A percentile compares a stretch with the other conserved stretches of the same genome.
Conservation (phyloP, 2,113 vertebrate genomes). For the Aythya baeri region DNA sequence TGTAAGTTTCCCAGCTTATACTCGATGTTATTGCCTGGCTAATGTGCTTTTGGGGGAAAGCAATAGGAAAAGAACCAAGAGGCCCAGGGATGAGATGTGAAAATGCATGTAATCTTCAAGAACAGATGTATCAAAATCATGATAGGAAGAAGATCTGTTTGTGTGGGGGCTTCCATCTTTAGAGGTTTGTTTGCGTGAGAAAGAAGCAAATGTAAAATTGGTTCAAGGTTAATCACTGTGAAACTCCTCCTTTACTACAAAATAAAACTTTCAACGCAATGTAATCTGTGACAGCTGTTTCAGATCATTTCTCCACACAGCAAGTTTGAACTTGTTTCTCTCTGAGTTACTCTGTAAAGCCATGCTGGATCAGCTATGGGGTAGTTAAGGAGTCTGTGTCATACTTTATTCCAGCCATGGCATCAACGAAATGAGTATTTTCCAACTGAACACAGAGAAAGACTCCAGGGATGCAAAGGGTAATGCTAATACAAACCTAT, state of each 20-base stretch:
- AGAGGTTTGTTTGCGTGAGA: neutral
- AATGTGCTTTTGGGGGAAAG: neutral
- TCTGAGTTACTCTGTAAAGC: neutral
- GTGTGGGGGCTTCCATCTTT: neutral
- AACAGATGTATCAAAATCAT: neutral
- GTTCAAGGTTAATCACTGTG: neutral
- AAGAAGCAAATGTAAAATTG: neutral
- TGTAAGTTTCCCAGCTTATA: conserved; percentile 73
- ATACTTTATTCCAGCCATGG: neutral
- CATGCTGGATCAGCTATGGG: neutral
- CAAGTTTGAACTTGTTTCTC: neutral
- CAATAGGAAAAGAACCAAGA: neutral
- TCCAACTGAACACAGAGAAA: neutral
- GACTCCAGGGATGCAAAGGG: neutral
- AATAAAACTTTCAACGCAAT: neutral
- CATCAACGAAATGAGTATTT: neutral
- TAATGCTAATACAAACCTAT: neutral
- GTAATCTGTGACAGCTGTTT: neutral
- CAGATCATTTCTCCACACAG: neutral
- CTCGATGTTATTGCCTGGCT: neutral
- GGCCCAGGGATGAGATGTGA: neutral
- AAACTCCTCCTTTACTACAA: neutral
- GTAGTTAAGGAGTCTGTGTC: neutral
- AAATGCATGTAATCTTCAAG: neutral
- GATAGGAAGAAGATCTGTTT: neutral